phyloP scores from a whole-genome alignment of 2,113 vertebrate species.

The Xiphias gladius region DNA sequence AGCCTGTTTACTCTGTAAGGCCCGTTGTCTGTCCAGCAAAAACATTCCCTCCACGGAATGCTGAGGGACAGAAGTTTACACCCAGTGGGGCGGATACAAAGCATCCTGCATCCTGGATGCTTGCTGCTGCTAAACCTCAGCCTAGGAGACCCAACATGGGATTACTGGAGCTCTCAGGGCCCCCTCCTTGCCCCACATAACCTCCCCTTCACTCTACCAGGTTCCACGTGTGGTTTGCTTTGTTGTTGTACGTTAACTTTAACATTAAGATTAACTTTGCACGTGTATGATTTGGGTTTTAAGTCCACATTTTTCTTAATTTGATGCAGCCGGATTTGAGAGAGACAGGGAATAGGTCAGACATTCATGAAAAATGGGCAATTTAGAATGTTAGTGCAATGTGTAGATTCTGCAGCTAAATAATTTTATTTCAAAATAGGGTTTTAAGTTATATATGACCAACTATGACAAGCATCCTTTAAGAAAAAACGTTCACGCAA shows the following conservation, averaged over 20 bases:
- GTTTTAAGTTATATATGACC: neutral
- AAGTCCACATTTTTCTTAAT: neutral
- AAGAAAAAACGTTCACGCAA: neutral
- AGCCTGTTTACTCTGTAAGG: constrained; percentile 73
- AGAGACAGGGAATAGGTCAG: neutral
- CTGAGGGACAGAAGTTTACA: constrained; percentile 39
- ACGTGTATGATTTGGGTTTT: neutral
- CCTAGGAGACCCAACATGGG: constrained; percentile 79
- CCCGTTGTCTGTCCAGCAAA: constrained; percentile 61
- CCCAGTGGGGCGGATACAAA: constrained; percentile 65
- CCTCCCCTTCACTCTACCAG: neutral
- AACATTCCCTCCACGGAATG: constrained; percentile 52
- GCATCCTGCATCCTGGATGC: constrained; percentile 86
- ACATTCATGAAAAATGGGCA: neutral
- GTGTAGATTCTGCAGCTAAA: neutral
- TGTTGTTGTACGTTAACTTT: neutral
- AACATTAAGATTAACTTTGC: neutral
- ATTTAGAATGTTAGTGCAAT: neutral
- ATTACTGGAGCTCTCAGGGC: constrained; percentile 41
- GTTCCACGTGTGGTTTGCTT: constrained; percentile 13
- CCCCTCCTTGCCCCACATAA: neutral
- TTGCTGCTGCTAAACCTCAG: constrained; percentile 66
- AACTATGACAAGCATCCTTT: neutral
- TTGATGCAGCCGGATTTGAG: neutral
- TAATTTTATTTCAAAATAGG: too few relatives aligned